Percentiles rank a stretch among this genome's conserved stretches.
phyloP scores from a whole-genome alignment of 2,113 vertebrate species.

The Poecile atricapillus region DNA sequence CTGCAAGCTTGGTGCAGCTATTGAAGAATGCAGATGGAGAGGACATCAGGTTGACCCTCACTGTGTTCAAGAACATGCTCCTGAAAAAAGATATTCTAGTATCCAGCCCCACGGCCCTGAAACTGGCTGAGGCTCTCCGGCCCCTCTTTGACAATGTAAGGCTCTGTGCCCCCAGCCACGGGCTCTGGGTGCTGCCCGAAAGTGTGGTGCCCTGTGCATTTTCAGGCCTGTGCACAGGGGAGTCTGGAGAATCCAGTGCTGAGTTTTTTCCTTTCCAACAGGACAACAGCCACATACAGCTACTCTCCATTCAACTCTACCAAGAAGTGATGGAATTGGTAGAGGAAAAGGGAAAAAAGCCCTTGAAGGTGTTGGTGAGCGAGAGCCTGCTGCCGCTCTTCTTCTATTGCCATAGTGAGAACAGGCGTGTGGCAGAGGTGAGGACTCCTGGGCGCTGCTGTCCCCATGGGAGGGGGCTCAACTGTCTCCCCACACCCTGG shows the following conservation, averaged over 20 bases:
- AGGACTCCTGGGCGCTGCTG: too few species aligned
- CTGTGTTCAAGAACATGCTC: background rate
- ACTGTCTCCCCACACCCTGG: background rate
- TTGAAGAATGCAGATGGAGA: background rate
- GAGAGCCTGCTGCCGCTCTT: background rate
- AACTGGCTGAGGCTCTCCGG: background rate
- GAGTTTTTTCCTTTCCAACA: background rate
- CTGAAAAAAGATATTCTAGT: background rate
- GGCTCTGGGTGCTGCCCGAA: background rate
- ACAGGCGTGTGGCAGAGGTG: background rate
- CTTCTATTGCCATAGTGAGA: background rate
- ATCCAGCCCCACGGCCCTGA: background rate
- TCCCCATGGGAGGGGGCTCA: too few species aligned
- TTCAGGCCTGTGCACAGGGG: background rate
- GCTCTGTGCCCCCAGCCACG: background rate
- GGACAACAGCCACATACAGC: background rate
- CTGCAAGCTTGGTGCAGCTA: background rate
- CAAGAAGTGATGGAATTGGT: background rate
- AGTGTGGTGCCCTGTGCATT: background rate
- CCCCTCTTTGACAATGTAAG: background rate
- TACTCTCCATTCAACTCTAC: background rate
- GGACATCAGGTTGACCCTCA: background rate
- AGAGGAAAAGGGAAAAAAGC: background rate
- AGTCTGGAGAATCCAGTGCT: background rate
- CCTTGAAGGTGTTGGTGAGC: background rate